Percentiles rank a stretch among this genome's conserved stretches.
Evolutionary conservation across 2,113 vertebrate species (phyloP).

Genomic region (Chauna torquata): DNA sequence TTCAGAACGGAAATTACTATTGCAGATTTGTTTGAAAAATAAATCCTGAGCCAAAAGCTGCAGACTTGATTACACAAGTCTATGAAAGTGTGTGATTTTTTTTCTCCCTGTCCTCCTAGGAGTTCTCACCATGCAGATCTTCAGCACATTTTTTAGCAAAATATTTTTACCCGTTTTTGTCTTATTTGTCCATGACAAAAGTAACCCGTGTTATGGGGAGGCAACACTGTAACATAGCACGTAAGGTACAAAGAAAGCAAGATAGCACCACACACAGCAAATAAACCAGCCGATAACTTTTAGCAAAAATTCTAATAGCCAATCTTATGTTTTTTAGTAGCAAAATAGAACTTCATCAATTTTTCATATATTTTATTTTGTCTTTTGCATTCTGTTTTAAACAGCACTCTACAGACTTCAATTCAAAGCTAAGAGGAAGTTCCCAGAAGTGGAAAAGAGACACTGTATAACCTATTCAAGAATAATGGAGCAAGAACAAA

Average conservation of each 20-base stretch:
- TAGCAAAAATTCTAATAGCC: neutral
- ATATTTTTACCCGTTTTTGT: neutral
- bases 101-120: neutral
- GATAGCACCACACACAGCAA: neutral
- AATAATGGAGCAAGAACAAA: neutral
- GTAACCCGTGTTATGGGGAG: neutral
- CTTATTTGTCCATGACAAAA: neutral
- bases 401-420: neutral
- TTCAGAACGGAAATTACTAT: constrained; percentile 30
- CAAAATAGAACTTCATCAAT: neutral
- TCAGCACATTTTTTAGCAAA: neutral
- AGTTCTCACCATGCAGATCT: neutral
- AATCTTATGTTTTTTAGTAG: neutral
- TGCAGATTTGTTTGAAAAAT: constrained; percentile 40
- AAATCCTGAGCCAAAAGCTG: constrained; percentile 20
- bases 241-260: neutral
- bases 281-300: neutral
- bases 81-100: neutral
- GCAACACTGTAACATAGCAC: neutral
- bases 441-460: neutral
- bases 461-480: neutral
- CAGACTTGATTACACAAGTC: neutral
- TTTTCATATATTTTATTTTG: neutral
- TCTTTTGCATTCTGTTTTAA: neutral
- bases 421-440: neutral